Conservation (phyloP, 2,888 invertebrate genomes). For the Rhamphomyia laevipes region DNA sequence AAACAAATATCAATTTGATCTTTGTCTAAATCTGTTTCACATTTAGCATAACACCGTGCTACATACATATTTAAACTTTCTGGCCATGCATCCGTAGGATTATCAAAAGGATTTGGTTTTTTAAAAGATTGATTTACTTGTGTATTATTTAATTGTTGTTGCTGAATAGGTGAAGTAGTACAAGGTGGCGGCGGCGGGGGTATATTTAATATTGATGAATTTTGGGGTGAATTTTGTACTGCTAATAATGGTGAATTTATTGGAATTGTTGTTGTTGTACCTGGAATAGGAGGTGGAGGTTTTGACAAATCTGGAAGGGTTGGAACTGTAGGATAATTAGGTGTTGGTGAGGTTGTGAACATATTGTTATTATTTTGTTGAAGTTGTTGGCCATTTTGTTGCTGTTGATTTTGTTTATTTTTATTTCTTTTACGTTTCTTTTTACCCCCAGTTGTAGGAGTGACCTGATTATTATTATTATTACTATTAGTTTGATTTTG, state of each 20-base stretch:
- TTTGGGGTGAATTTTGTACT: background rate
- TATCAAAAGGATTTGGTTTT: constrained; percentile 38
- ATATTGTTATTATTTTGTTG: constrained; percentile 25
- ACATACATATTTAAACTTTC: constrained; percentile 77
- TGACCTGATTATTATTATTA: constrained; percentile 39
- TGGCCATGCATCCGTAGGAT: constrained; percentile 62
- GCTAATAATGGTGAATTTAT: background rate
- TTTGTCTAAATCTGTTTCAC: constrained; percentile 75
- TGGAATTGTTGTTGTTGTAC: constrained; percentile 26
- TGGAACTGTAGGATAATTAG: constrained; percentile 13
- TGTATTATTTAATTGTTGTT: constrained; percentile 15
- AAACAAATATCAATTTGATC: constrained; percentile 90
- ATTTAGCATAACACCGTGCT: constrained; percentile 83
- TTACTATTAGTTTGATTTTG: constrained; percentile 26
- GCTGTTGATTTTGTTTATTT: constrained; percentile 39
- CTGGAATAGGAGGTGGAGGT: constrained; percentile 30
- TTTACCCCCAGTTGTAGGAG: constrained; percentile 37
- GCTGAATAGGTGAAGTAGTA: too few species aligned
- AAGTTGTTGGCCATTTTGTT: constrained; percentile 28
- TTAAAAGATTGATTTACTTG: constrained; percentile 26
- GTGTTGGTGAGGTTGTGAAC: constrained; percentile 4
- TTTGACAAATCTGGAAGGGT: constrained; percentile 27
- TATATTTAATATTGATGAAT: constrained; percentile 32
- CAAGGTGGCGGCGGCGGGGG: constrained; percentile 15
- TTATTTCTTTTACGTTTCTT: constrained; percentile 68